Evolutionary conservation across 2,113 vertebrate genomes (phyloP).

Genomic region (Fregata magnificens): DNA sequence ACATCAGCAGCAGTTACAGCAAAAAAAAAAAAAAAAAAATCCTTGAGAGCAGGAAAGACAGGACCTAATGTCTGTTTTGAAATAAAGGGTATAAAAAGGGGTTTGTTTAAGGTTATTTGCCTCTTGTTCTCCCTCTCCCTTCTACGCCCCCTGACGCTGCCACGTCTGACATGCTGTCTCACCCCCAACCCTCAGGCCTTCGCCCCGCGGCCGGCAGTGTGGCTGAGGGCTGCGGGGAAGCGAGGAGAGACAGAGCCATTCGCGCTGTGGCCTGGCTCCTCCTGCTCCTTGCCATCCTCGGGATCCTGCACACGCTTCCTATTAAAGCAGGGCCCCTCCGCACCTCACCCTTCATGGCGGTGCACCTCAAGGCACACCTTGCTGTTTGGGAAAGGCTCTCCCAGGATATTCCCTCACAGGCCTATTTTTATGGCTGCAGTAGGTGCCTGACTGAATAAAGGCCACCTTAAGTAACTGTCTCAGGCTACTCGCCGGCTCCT

Average conservation of each 20-base stretch:
- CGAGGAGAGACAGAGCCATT: background rate
- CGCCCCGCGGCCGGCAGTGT: rapidly evolving
- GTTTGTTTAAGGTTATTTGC: background rate
- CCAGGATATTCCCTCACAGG: background rate
- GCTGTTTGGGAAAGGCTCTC: background rate
- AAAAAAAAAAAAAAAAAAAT: background rate
- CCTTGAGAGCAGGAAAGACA: background rate
- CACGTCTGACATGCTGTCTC: background rate
- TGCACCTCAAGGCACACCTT: background rate
- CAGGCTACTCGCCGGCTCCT: background rate
- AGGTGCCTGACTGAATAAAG: background rate
- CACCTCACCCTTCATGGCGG: background rate
- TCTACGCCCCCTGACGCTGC: rapidly evolving
- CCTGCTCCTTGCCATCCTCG: background rate
- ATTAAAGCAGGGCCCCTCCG: background rate
- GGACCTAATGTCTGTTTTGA: background rate
- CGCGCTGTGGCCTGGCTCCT: background rate
- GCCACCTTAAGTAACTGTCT: background rate
- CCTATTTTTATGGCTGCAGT: background rate
- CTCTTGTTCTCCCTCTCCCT: background rate
- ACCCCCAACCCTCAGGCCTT: background rate
- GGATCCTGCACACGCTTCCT: background rate
- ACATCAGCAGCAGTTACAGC: background rate
- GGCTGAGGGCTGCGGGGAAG: background rate
- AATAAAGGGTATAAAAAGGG: background rate